Evolutionary conservation across 2,113 vertebrate genomes (phyloP), one percentile per base, ranked within the genome.

Genomic region (Hippocampus mohnikei): DNA sequence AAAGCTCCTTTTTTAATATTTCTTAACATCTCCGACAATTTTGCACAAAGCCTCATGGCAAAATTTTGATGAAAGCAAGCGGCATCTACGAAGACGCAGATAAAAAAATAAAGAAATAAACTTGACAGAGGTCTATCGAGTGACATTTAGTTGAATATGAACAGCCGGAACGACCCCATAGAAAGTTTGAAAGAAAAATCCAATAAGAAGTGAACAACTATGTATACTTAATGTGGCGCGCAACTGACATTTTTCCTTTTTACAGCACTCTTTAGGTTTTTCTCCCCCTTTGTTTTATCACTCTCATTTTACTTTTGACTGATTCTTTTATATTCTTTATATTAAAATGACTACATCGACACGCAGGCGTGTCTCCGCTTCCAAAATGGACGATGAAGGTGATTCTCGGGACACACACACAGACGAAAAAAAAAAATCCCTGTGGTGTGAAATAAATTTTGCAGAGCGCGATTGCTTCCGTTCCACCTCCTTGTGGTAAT

Each of bases 401-500:
- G 76, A 85, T 71, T 81, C 66, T 85, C 52, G 61, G 78, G 80
- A 85, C 77, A 70, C 56, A 8, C 12, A 25, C 12, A 29, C 10
- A 27, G 3, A 69, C 29, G 69, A 27, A 33, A 69, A 66, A 73
- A 59, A 46, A 75, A 75, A 75, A 83, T 81, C 90, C 88, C 88
- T 84, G 85, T 84, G 83, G 86, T 87, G 72, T 68, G 64, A 52
- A 84, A 87, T 86, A 87, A 81, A 86, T 86, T 83, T 80, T 77
- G 81, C 67, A 67, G 79, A 85, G 87, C 82, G 78, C 88, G 84
- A 89, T 86, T 89, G 85, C 84, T 88, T 90, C 85, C 73, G 77
- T 85, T 85, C 76, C 77, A 87, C 84, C 81, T 87, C 85, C 84
- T 87, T 87, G 88, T 84, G 82, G 80, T 90, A 91, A 90, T 90